These are phyloP conservation scores for Drosophila anceps DNA, from an alignment of 2,888 invertebrate species.

Conservation along the genomic window DNA sequence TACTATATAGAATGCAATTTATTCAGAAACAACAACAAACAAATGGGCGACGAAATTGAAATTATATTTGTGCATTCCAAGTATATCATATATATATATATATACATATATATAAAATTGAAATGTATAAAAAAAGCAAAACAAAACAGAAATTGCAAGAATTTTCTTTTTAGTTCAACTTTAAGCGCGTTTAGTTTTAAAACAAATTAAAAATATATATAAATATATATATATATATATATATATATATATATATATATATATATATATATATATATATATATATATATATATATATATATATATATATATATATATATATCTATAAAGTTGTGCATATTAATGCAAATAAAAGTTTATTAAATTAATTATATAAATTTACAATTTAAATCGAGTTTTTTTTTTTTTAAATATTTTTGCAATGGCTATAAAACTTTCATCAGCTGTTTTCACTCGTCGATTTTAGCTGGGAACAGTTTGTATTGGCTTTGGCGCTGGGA, in stretches of 20 bases:
- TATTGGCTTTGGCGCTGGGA: slow-evolving; percentile 34
- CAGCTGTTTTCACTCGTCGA: slow-evolving; percentile 28
- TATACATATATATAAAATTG: slow-evolving; percentile 11
- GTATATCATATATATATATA: slow-evolving; percentile 68
- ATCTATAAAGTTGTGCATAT: slow-evolving; percentile 63
- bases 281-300: slow-evolving; percentile 41
- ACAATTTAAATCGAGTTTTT: background rate
- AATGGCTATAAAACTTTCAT: background rate
- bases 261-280: slow-evolving; percentile 34
- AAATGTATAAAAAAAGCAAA: slow-evolving; percentile 17
- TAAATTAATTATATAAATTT: slow-evolving; percentile 52
- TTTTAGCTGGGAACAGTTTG: slow-evolving; percentile 37
- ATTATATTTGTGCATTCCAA: slow-evolving; percentile 75
- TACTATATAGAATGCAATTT: slow-evolving; percentile 17
- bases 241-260: slow-evolving; percentile 35
- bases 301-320: slow-evolving; percentile 38
- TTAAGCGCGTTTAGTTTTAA: slow-evolving; percentile 64
- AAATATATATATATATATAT: slow-evolving; percentile 37
- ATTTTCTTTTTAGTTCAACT: slow-evolving; percentile 59
- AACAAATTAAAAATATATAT: slow-evolving; percentile 42
- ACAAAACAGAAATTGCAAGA: slow-evolving; percentile 16
- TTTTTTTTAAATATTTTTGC: background rate
- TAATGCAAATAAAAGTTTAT: slow-evolving; percentile 73
- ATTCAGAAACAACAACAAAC: slow-evolving; percentile 36
- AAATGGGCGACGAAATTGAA: slow-evolving; percentile 55